phyloP scores from a whole-genome alignment of 2,888 invertebrate genomes.

The Danaus chrysippus region DNA sequence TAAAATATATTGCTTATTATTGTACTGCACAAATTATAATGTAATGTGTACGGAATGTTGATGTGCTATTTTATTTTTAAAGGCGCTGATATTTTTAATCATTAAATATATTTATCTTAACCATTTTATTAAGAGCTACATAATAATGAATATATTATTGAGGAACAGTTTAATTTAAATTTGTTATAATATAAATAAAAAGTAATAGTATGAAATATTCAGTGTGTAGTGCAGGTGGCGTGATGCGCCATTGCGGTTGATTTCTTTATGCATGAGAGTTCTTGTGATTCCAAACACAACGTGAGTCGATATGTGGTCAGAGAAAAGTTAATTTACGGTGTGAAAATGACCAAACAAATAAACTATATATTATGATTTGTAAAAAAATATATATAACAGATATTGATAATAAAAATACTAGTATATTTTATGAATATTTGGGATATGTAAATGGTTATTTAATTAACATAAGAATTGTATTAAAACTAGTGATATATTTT shows the following conservation, averaged over 20 bases:
- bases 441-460: no score
- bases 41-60: no score
- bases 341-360: slow-evolving; percentile 8
- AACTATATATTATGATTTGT: neutral
- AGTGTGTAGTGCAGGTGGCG: slow-evolving; percentile 67
- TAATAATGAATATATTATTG: neutral
- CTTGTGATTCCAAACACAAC: slow-evolving; percentile 66
- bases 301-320: slow-evolving; percentile 51
- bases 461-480: no score
- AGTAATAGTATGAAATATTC: slow-evolving; percentile 57
- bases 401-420: no score
- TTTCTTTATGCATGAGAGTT: slow-evolving; percentile 75
- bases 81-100: no score
- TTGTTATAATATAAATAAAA: neutral
- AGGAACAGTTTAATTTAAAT: neutral
- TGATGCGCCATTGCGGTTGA: slow-evolving; percentile 48
- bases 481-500: no score
- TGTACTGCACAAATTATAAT: no score
- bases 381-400: neutral
- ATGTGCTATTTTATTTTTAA: no score
- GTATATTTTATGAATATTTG: no score
- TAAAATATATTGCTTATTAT: neutral
- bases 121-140: no score
- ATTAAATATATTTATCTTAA: no score
- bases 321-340: slow-evolving; percentile 35